Conservation (phyloP, 1,140 invertebrate genomes). For the Xylocopa sonorina region DNA sequence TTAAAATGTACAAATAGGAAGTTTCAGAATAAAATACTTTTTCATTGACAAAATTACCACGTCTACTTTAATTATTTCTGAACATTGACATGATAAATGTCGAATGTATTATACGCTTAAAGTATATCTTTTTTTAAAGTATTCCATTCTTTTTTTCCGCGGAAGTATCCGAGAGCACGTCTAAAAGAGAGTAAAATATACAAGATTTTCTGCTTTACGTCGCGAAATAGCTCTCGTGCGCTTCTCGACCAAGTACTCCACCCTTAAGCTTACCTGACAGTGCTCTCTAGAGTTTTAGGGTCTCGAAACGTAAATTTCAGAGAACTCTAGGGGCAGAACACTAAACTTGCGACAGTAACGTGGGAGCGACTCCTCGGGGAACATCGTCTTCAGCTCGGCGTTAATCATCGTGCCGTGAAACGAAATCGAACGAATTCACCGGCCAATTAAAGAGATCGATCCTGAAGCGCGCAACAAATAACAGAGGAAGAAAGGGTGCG, state of each 20-base stretch:
- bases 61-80: no score
- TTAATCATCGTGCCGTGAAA: neutral
- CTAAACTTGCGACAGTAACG: slow-evolving; percentile 39
- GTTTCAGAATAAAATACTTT: no score
- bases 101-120: no score
- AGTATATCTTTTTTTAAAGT: no score
- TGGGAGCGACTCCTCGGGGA: slow-evolving; percentile 2
- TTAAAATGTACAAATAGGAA: no score
- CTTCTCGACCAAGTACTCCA: slow-evolving; percentile 50
- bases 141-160: slow-evolving; percentile 22
- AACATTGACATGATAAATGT: no score
- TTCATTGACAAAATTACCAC: no score
- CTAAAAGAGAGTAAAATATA: slow-evolving; percentile 46
- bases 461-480: no score
- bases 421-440: neutral
- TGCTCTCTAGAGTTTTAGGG: slow-evolving; percentile 51
- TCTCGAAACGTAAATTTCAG: slow-evolving; percentile 53
- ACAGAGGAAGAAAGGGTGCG: no score
- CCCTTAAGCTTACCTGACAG: slow-evolving; percentile 50
- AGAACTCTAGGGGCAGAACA: slow-evolving; percentile 47
- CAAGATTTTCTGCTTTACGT: slow-evolving; percentile 56
- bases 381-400: neutral
- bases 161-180: slow-evolving; percentile 32
- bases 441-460: neutral
- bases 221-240: slow-evolving; percentile 47